Base-by-base conservation (phyloP, 2,888 invertebrate genomes). In the Portevinia maculata region DNA sequence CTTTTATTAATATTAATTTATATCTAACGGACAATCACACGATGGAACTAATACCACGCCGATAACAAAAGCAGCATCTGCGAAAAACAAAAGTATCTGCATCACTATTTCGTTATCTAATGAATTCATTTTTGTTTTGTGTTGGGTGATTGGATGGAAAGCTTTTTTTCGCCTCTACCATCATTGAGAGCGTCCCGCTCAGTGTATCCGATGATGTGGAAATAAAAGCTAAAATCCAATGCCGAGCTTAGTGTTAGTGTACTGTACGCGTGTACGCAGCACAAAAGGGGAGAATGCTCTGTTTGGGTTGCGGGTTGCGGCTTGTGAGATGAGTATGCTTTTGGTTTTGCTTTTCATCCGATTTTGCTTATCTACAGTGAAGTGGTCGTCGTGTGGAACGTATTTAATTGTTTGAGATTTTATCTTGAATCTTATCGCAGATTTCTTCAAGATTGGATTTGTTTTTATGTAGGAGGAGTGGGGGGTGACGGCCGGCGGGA, bases 81-180 rank as follows among this genome's bases (percentile, higher is more conserved):
- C 53, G 59, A 52, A 81, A 81, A 75, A 75, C 81, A 81, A 81
- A 70, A 81, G 81, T 81, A 81, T 81, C 81, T 81, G 70, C 81
- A 81, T 81, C 81, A 76, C 70, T 81, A 81, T 55, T 81, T 81
- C 76, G 65, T 64, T 81, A 81, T 81, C 81, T 81, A 81, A 76
- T 52, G 70, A 81, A 81, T 81, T 76, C 81, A 53, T 17, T 57
- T 71, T 65, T 34, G 46, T 62, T 67, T 60, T 52, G 59, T 74
- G 65, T 74, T 57, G 24, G 69, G 62, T 76, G 37, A 59, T 76
- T 70, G 70, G 75, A 59, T 70, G 64, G 46, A 60, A 60, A 81
- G 81, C 81, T 81, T 21, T 81, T 44, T 57, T 76, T 52, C 21
- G 32, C 32, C 9, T 15, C 52, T 57, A 17, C 28, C 34, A 55